Conservation (phyloP, 1,140 invertebrate species). For the Acromyrmex echinatior region DNA sequence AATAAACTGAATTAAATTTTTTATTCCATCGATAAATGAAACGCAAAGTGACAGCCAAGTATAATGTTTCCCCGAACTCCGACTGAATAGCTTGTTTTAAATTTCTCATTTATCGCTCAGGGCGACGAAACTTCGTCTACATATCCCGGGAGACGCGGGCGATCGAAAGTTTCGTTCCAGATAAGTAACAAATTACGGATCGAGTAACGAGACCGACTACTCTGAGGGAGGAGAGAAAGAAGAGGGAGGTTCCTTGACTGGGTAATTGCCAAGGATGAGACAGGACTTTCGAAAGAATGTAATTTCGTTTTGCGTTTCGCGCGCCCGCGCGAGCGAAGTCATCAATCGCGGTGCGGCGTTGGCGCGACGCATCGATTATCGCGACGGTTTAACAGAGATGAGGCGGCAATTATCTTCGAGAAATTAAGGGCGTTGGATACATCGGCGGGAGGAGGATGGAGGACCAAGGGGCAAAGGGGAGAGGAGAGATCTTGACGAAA, state of each 20-base stretch:
- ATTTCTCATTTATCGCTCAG: conserved; percentile 48
- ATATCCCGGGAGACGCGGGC: conserved; percentile 44
- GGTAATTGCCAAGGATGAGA: conserved; percentile 75
- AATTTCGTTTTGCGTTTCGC: conserved; percentile 70
- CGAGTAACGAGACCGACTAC: conserved; percentile 61
- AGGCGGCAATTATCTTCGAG: conserved; percentile 74
- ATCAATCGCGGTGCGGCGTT: conserved; percentile 66
- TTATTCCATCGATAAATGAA: neutral
- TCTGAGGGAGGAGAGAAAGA: neutral
- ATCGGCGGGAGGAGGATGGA: neutral
- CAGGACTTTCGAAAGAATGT: conserved; percentile 76
- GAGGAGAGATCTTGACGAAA: conserved; percentile 71
- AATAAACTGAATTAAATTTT: conserved; percentile 14
- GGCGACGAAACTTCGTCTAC: conserved; percentile 53
- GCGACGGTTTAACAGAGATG: conserved; percentile 69
- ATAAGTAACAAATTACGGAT: conserved; percentile 64
- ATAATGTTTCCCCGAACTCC: conserved; percentile 25
- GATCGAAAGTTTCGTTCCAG: conserved; percentile 46
- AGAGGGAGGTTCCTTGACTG: conserved; percentile 1
- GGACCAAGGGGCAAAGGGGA: conserved; percentile 8
- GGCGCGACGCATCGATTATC: conserved; percentile 53
- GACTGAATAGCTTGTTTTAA: conserved; percentile 37
- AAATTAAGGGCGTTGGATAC: conserved; percentile 75
- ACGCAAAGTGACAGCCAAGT: neutral
- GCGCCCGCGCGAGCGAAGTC: conserved; percentile 29